Evolutionary conservation across 2,888 invertebrate species (phyloP).

Genomic region (Cephus pulcher): DNA sequence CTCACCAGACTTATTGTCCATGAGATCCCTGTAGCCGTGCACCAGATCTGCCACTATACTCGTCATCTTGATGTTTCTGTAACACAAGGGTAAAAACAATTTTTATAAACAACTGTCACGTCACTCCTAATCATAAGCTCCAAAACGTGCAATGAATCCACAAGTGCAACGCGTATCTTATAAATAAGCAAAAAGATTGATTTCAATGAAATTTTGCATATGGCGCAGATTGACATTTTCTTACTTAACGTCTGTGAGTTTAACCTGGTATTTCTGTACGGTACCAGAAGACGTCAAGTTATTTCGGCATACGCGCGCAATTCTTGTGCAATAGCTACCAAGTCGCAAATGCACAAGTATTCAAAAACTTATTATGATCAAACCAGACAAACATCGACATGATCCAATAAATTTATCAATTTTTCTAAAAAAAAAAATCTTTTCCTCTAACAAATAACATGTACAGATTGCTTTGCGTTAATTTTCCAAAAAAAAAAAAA

Average conservation of each 20-base stretch:
- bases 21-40: constrained; percentile 77
- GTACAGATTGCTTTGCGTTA: neutral
- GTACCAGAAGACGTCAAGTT: neutral
- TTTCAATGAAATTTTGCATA: neutral
- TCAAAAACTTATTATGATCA: neutral
- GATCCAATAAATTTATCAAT: neutral
- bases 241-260: neutral
- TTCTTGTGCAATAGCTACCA: neutral
- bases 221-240: neutral
- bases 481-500: neutral
- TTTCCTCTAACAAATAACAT: neutral
- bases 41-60: constrained; percentile 67
- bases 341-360: neutral
- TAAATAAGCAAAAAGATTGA: neutral
- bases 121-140: no score
- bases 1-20: constrained; percentile 78
- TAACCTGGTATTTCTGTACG: neutral
- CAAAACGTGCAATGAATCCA: no score
- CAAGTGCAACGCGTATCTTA: no score
- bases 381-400: neutral
- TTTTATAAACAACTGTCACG: neutral
- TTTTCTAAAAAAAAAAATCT: neutral
- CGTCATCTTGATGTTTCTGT: constrained; percentile 69
- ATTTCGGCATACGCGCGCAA: neutral
- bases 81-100: constrained; percentile 31